Evolutionary conservation across 2,888 invertebrate species (phyloP), one percentile per base, ranked within the genome.

Genomic region (Drosophila barbarae): DNA sequence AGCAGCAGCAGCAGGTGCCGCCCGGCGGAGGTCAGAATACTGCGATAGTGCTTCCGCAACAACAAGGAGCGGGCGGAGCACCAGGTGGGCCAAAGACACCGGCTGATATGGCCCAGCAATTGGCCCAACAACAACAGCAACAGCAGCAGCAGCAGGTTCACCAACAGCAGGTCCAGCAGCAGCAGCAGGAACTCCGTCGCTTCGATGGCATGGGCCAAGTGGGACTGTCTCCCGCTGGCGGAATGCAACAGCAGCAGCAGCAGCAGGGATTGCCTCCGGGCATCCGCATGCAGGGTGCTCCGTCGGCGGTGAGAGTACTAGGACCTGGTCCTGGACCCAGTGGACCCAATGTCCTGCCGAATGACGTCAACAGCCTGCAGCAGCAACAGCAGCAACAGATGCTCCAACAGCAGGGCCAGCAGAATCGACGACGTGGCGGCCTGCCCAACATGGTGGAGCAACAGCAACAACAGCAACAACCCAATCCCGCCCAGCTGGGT

Each of bases 221-320:
- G 10, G 77, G 79, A 9, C 26, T 69, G 1, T 53, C 70, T 1
- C 59, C 82, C 6, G 35, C 41, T 1, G 79, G 77, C 12, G 71
- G 71, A 9, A 61, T 71, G 63, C 71, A 52, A 18, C 69, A 66
- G 46, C 46, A 67, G 23, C 23, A 23, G 23, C 21, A 21, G 35
- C 66, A 54, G 13, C 88, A 88, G 26, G 87, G 87, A 41, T 77
- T 88, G 64, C 86, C 79, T 5, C 67, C 84, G 30, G 86, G 86
- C 18, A 87, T 89, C 57, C 86, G 89, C 1, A 88, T 89, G 88
- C 82, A 87, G n/a, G 84, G 85, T 13, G 86, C 81, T 9, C 86
- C 88, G 9, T 77, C 85, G 5, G 87, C 88, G 8, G 68, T 54
- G 6, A 74, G 88, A 13, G 87, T 87, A 0, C 77, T 87, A 0